Percentiles rank a stretch among this genome's conserved stretches.
Evolutionary conservation across 2,797 vertebrate genomes (phyloP).

Genomic region (Scolopax rusticola): DNA sequence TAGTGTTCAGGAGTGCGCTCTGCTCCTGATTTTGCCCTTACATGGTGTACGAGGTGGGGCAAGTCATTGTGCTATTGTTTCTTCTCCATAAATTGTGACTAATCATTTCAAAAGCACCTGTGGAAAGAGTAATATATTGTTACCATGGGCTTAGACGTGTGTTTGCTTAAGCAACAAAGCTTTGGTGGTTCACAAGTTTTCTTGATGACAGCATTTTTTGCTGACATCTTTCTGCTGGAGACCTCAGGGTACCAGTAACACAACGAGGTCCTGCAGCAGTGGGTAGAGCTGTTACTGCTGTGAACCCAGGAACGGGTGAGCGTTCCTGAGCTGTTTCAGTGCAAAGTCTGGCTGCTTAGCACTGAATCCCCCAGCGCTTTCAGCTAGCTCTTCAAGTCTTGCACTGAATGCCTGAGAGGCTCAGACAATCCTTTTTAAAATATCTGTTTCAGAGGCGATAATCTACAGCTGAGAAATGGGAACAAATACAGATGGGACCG

Average conservation of each 20-base stretch:
- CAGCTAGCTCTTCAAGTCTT: neutral
- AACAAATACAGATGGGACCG: neutral
- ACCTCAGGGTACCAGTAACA: fast-evolving
- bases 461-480: neutral
- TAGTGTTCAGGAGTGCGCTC: fast-evolving
- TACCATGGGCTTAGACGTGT: neutral
- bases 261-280: fast-evolving
- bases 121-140: neutral
- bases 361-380: neutral
- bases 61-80: neutral
- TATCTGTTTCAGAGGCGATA: neutral
- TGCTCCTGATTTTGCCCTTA: neutral
- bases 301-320: neutral
- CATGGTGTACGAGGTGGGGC: neutral
- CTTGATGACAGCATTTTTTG: neutral
- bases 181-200: neutral
- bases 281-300: neutral
- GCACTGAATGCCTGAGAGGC: neutral
- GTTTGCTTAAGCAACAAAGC: neutral
- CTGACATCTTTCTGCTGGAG: neutral
- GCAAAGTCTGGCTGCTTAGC: constrained; percentile 8
- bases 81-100: neutral
- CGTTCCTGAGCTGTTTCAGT: neutral
- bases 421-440: neutral
- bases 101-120: constrained; percentile 3